Base-by-base conservation (phyloP, 2,888 invertebrate genomes). In the Phalangium opilio region DNA sequence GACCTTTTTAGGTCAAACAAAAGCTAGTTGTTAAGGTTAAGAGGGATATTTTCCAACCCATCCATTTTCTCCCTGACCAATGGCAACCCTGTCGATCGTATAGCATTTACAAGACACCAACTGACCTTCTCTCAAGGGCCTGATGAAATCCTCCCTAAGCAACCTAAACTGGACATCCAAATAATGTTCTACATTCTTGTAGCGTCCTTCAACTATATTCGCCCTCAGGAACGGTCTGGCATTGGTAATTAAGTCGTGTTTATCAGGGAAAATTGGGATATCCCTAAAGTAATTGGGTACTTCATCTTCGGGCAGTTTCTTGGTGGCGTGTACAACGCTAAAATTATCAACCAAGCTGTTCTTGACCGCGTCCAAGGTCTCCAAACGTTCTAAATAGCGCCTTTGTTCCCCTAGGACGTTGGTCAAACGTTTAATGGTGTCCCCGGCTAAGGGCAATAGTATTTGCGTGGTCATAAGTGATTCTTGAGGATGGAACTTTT, bases 81-180 rank as follows among this genome's bases (percentile, higher is more conserved):
- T 73, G 67, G 56, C 70, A 59, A 50, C 43, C 56, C 61, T 71
- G 70, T 50, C 70, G 69, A 62, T 69, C 65, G 49, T 21, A 51
- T 36, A 40, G 52, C 49, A 46, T 48, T 41, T 48, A 49, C 17
- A 45, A n/a, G n/a, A 27, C 27, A 27, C 65, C 50, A 20, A 51
- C 34, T 40, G 52, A 48, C 27, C 27, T 59, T 77, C 72, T 32
- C 81, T 67, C 19, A 87, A 62, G 1, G 85, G 81, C n/a, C 73
- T 70, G 27, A 83, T 71, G 61, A 81, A 84, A 64, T 87, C 86
- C 67, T 86, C 84, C 32, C 82, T 67, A 44, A 86, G 62, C 32
- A 85, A 67, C 33, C 79, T 73, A 60, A 83, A 83, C 57, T 85
- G 84, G 14, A 78, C 68, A 57, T 81, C 79, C 20, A 89, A 67